A percentile compares a stretch with the other conserved stretches of the same genome.
These are phyloP conservation scores for Sebastes cheni DNA, from an alignment of 2,797 vertebrate genomes.

Conservation along the genomic window DNA sequence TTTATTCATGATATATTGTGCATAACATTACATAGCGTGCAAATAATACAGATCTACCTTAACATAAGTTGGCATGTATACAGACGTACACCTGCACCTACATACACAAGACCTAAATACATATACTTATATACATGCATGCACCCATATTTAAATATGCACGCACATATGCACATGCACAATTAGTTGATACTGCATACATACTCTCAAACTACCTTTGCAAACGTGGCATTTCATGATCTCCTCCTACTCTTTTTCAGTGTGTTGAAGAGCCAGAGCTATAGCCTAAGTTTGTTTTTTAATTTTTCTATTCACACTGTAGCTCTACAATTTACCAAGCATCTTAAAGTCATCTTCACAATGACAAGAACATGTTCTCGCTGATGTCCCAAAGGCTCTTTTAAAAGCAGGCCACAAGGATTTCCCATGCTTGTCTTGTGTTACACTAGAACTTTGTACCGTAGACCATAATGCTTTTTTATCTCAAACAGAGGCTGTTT, in stretches of 20 bases:
- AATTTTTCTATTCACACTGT: neutral
- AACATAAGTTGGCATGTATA: neutral
- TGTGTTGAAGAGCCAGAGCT: neutral
- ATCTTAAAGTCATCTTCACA: neutral
- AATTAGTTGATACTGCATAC: neutral
- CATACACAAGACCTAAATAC: neutral
- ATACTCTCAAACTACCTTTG: neutral
- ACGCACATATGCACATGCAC: neutral
- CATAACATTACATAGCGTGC: neutral
- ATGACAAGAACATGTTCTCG: neutral
- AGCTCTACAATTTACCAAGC: neutral
- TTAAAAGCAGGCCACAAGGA: neutral
- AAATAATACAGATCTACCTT: neutral
- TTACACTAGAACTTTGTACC: conserved; percentile 11
- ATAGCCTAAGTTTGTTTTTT: neutral
- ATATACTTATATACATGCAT: neutral
- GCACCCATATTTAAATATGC: neutral
- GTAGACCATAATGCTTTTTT: conserved; percentile 11
- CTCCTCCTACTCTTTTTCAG: neutral
- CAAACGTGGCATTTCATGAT: neutral
- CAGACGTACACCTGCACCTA: neutral
- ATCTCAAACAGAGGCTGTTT: conserved; percentile 34
- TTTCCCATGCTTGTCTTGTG: conserved; percentile 13
- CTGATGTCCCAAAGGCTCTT: neutral
- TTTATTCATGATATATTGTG: neutral